Evolutionary conservation across 2,888 invertebrate genomes (phyloP).

Genomic region (Eupithecia abbreviata): DNA sequence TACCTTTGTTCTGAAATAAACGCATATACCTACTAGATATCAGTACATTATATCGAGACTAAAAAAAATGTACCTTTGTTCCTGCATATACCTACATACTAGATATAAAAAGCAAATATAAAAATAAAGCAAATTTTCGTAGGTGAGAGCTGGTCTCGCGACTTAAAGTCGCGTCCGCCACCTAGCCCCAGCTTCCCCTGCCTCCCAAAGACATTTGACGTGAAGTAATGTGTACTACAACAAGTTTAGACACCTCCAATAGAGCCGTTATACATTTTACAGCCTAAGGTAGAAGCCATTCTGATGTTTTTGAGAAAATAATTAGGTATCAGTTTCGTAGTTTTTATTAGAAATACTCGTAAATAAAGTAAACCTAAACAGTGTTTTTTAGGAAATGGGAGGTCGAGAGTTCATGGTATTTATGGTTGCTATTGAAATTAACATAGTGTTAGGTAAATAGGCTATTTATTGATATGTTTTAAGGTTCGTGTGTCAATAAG

Average conservation of each 20-base stretch:
- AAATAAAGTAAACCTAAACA: constrained; percentile 8
- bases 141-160: constrained; percentile 6
- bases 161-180: constrained; percentile 20
- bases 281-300: constrained; percentile 15
- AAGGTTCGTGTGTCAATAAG: neutral
- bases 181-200: neutral
- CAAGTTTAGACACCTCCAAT: constrained; percentile 45
- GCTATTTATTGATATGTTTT: neutral
- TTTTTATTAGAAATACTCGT: constrained; percentile 13
- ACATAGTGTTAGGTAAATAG: neutral
- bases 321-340: constrained; percentile 33
- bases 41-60: too few species aligned
- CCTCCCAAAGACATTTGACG: constrained; percentile 29
- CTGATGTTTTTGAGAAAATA: constrained; percentile 31
- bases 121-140: too few species aligned
- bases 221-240: constrained; percentile 45
- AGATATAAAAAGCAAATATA: too few species aligned
- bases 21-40: too few species aligned
- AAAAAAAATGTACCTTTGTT: too few species aligned
- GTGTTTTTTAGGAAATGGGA: constrained; percentile 1
- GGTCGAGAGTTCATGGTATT: constrained; percentile 10
- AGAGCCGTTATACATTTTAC: constrained; percentile 53
- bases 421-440: constrained; percentile 7
- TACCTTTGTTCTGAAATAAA: too few species aligned
- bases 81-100: too few species aligned